Percentiles rank a stretch among this genome's conserved stretches.
Evolutionary conservation across 2,113 vertebrate genomes (phyloP).

Genomic region (Otis tarda): DNA sequence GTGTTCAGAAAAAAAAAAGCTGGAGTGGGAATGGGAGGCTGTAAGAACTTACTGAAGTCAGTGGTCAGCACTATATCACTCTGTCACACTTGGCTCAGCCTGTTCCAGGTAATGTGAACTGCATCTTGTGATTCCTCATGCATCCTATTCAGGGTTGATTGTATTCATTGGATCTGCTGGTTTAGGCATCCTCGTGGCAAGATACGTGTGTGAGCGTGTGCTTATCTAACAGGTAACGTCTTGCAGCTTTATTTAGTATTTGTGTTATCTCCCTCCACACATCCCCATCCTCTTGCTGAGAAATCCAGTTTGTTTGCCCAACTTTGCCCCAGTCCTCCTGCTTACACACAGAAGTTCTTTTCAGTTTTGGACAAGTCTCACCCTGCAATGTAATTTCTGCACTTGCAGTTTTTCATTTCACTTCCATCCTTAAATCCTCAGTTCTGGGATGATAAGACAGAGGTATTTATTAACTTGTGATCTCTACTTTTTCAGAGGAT

Average conservation of each 20-base stretch:
- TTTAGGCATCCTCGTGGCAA: background rate
- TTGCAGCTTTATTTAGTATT: constrained; percentile 20
- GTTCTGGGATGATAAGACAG: background rate
- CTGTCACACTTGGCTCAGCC: background rate
- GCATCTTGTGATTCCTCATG: background rate
- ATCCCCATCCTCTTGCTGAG: background rate
- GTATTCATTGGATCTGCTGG: background rate
- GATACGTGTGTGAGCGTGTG: background rate
- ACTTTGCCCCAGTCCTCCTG: background rate
- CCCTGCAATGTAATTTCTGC: background rate
- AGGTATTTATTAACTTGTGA: background rate
- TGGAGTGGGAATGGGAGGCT: background rate
- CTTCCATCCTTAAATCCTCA: background rate
- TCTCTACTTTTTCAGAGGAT: background rate
- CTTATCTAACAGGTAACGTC: constrained; percentile 19
- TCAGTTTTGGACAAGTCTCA: background rate
- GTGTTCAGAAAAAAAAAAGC: background rate
- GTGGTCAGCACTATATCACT: background rate
- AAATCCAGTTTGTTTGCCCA: constrained; percentile 8
- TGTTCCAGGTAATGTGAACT: background rate
- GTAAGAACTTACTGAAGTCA: background rate
- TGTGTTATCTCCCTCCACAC: background rate
- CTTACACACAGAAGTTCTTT: background rate
- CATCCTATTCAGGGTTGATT: background rate
- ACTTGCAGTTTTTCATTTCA: background rate